These are phyloP conservation scores for Mormyrus hasselquistii DNA, from an alignment of 2,797 vertebrate species.

Conservation along the genomic window DNA sequence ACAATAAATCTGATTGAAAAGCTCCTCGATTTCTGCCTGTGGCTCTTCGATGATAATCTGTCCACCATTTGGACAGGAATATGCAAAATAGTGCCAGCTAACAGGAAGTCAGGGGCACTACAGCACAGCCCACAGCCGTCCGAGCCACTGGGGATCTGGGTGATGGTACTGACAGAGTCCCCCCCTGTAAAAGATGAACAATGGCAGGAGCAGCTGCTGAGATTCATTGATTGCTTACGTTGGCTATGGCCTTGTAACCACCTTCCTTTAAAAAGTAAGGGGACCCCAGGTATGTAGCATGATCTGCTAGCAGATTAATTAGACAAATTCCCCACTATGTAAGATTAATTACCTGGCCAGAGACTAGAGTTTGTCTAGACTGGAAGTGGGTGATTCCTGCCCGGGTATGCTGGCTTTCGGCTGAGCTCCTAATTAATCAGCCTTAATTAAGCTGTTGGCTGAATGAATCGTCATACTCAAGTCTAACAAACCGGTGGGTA, in stretches of 20 bases:
- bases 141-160: background rate
- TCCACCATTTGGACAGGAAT: background rate
- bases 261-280: background rate
- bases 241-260: background rate
- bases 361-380: background rate
- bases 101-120: background rate
- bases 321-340: background rate
- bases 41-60: background rate
- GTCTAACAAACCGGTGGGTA: background rate
- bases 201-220: background rate
- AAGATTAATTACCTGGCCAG: background rate
- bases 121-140: background rate
- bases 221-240: background rate
- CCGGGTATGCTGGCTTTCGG: background rate
- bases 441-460: background rate
- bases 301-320: background rate
- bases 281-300: background rate
- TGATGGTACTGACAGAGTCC: background rate
- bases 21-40: background rate
- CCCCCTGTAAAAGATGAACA: background rate
- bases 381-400: background rate
- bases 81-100: background rate
- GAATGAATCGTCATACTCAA: background rate
- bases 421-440: background rate
- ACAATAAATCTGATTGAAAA: slow-evolving; percentile 18